Conservation (phyloP, 1,140 invertebrate genomes). For the Vanessa tameamea region DNA sequence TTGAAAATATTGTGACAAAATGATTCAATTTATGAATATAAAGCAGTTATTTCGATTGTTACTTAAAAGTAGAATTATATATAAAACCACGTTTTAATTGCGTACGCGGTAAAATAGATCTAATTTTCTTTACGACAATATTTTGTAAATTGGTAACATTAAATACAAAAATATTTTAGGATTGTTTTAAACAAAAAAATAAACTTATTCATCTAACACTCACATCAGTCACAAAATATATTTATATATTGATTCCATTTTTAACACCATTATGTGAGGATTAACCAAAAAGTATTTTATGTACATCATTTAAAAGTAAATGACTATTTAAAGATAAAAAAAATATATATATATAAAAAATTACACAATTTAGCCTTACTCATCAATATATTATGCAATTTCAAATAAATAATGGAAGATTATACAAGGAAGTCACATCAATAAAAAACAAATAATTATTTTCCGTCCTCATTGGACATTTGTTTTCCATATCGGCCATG, state of each 20-base stretch:
- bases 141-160: constrained; percentile 14
- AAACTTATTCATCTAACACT: constrained; percentile 18
- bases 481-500: constrained; percentile 4
- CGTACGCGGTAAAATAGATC: background rate
- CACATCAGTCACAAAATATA: constrained; percentile 18
- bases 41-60: background rate
- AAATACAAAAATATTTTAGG: constrained; percentile 11
- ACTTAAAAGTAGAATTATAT: background rate
- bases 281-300: background rate
- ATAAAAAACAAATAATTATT: constrained; percentile 1
- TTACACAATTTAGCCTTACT: constrained; percentile 5
- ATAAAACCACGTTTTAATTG: background rate
- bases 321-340: background rate
- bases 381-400: constrained; percentile 11
- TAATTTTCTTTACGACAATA: background rate
- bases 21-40: background rate
- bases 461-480: background rate
- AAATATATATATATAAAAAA: background rate
- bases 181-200: constrained; percentile 14
- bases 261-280: background rate
- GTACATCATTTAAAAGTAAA: background rate
- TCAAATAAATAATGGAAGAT: constrained; percentile 16
- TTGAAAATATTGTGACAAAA: background rate
- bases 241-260: background rate
- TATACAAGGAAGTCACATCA: constrained; percentile 6